These are phyloP conservation scores for Leptinotarsa peninsularis DNA, from an alignment of 2,888 invertebrate species.

Conservation along the genomic window DNA sequence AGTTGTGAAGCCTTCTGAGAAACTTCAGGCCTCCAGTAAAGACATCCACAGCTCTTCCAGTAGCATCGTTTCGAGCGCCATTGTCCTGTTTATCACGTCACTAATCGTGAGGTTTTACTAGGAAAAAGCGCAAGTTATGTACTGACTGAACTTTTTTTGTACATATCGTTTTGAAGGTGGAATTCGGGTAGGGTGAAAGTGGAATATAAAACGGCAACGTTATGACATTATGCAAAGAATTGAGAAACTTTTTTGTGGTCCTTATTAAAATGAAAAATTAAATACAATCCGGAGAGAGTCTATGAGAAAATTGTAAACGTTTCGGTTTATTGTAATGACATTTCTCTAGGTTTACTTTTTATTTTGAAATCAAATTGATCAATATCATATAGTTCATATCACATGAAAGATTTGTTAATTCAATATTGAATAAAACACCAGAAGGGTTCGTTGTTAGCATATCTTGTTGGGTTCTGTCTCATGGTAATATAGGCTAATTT, in stretches of 20 bases:
- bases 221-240: no score
- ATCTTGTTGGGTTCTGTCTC: background rate
- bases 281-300: no score
- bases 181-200: background rate
- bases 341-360: background rate
- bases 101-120: background rate
- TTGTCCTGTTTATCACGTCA: background rate
- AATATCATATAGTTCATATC: no score
- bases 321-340: background rate
- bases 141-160: slow-evolving; percentile 5
- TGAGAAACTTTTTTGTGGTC: no score
- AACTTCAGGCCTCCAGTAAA: background rate
- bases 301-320: background rate
- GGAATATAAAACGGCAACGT: background rate
- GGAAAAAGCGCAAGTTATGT: background rate
- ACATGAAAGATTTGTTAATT: no score
- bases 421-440: no score
- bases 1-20: background rate
- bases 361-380: no score
- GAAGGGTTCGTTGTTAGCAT: background rate
- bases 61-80: background rate
- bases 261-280: no score
- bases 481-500: no score
- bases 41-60: background rate
- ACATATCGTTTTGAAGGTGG: background rate